Evolutionary conservation across 2,888 invertebrate species (phyloP).

Genomic region (Ectropis crepuscularia): DNA sequence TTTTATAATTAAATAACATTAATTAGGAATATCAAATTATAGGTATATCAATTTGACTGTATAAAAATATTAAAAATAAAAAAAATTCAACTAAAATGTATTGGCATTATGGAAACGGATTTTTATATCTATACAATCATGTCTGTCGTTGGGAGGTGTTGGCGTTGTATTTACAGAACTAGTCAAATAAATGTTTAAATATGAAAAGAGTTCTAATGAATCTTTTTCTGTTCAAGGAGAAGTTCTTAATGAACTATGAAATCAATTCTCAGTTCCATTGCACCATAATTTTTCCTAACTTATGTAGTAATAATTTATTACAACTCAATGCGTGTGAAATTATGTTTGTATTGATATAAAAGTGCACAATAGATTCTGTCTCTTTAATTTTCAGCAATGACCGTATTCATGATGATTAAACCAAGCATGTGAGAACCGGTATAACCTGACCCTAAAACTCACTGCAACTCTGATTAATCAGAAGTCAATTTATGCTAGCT

Average conservation of each 20-base stretch:
- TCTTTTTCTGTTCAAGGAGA: too few species aligned
- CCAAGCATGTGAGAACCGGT: too few species aligned
- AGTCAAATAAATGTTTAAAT: neutral
- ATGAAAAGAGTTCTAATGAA: neutral
- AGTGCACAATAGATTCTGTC: neutral
- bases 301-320: slow-evolving; percentile 1
- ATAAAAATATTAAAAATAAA: slow-evolving; percentile 29
- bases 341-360: slow-evolving; percentile 13
- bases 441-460: too few species aligned
- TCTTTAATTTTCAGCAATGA: too few species aligned
- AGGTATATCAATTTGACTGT: slow-evolving; percentile 35
- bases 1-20: slow-evolving; percentile 46
- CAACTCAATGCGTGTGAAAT: neutral
- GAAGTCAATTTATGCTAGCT: too few species aligned
- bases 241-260: too few species aligned
- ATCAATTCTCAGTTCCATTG: neutral
- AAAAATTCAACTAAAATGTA: slow-evolving; percentile 32
- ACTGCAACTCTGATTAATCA: too few species aligned
- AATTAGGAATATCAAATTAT: slow-evolving; percentile 46
- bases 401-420: too few species aligned
- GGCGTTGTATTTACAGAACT: neutral
- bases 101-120: slow-evolving; percentile 9
- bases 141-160: neutral
- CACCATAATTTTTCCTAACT: neutral
- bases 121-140: slow-evolving; percentile 11